Evolutionary conservation across 1,140 invertebrate genomes (phyloP).

Genomic region (Anastrepha obliqua): DNA sequence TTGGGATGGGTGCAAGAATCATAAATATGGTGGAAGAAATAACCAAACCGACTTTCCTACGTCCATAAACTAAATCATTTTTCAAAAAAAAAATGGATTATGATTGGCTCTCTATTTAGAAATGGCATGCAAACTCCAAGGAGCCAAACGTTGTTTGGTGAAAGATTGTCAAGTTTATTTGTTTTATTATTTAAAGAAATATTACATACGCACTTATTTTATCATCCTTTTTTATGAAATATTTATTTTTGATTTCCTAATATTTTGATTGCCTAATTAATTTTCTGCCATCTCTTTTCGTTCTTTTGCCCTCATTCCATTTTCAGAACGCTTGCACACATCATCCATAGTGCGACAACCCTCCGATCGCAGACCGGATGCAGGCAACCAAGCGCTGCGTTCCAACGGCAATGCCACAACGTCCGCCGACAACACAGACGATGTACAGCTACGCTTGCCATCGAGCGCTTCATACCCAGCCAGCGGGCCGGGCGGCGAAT

Average conservation of each 20-base stretch:
- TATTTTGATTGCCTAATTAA: neutral
- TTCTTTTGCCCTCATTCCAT: constrained; percentile 40
- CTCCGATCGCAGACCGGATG: constrained; percentile 71
- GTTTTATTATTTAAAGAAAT: too few species aligned
- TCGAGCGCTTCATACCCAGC: constrained; percentile 21
- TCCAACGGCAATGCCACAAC: constrained; percentile 70
- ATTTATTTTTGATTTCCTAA: neutral
- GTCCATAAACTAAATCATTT: too few species aligned
- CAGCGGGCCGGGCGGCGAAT: constrained; percentile 54
- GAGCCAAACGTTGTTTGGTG: too few species aligned
- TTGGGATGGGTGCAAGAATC: too few species aligned
- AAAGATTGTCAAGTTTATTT: too few species aligned
- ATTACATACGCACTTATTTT: too few species aligned
- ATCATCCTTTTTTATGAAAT: too few species aligned
- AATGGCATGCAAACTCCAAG: too few species aligned
- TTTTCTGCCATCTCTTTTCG: neutral
- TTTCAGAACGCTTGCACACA: constrained; percentile 68
- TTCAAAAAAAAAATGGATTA: too few species aligned
- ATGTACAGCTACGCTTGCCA: constrained; percentile 54
- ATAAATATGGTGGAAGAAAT: too few species aligned
- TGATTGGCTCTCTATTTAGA: too few species aligned
- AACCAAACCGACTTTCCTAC: too few species aligned
- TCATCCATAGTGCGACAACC: constrained; percentile 70
- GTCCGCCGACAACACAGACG: constrained; percentile 63
- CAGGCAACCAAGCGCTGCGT: constrained; percentile 65